Base-by-base conservation (phyloP, 2,113 vertebrate genomes). In the Nansenia antarctica region DNA sequence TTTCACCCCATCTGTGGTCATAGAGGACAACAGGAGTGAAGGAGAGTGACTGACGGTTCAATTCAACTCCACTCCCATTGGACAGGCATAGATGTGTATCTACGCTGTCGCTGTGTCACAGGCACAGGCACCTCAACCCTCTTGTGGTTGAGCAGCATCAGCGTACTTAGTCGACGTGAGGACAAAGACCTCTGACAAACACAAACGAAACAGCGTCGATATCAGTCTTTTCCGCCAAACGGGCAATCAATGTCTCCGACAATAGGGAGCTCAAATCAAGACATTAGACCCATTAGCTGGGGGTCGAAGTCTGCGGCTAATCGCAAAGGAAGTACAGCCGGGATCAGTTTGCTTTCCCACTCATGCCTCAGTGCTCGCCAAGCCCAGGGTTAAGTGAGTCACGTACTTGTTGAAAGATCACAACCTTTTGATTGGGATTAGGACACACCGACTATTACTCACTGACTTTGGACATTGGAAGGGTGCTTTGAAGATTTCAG, bases 241-340 rank as follows among this genome's bases (percentile, higher is more conserved):
- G n/a, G n/a, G n/a, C n/a, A 73, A 42, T 68, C 20, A 59, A 24
- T 11, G 67, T 61, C n/a, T n/a, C n/a, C n/a, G n/a, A n/a, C n/a
- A n/a, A n/a, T n/a, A n/a, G n/a, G n/a, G n/a, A n/a, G n/a, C n/a
- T n/a, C n/a, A n/a, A n/a, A n/a, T n/a, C n/a, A n/a, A n/a, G n/a
- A n/a, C n/a, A n/a, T n/a, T n/a, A n/a, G n/a, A n/a, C n/a, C n/a
- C n/a, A n/a, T n/a, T n/a, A n/a, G n/a, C n/a, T n/a, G n/a, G n/a
- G 37, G 77, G 72, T 82, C 66, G 54, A 82, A 73, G 72, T 76
- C 66, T 70, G 35, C 63, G 49, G 76, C 59, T 76, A 61, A 69
- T 69, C 57, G 29, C 29, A 63, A 35, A 60, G 12, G 63, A 78
- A 75, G 57, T 66, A 20, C 24, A 59, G 58, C 45, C n/a, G 6